Percentiles rank a stretch among this genome's conserved stretches.
phyloP scores from a whole-genome alignment of 64 coral and sea anemone genomes.

The Actinia tenebrosa region DNA sequence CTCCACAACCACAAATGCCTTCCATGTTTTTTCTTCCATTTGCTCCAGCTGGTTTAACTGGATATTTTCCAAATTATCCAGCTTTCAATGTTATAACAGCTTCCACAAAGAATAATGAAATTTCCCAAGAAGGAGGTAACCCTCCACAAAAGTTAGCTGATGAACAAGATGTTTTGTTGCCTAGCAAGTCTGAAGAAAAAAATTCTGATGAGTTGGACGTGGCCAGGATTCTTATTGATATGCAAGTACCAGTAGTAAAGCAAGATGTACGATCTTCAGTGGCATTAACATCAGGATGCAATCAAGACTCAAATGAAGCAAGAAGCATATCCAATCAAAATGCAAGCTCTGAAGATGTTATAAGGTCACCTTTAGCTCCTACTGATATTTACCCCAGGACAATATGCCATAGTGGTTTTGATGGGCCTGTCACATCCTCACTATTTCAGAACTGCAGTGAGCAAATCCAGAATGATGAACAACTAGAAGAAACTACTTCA shows the following conservation, averaged over 20 bases:
- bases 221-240: constrained; percentile 77
- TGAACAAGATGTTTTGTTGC: not conserved
- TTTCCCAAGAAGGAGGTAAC: not conserved
- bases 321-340: not conserved
- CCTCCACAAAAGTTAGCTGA: not conserved
- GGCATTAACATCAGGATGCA: not conserved
- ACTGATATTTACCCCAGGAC: not conserved
- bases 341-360: not conserved
- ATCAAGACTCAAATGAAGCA: not conserved
- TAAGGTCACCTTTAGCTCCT: not conserved
- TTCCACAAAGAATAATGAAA: not conserved
- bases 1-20: not conserved
- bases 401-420: not conserved
- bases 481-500: not conserved
- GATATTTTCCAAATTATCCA: constrained; percentile 7
- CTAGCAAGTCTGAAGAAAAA: not conserved
- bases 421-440: not conserved
- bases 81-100: not conserved
- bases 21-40: constrained; percentile 6
- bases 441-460: not conserved
- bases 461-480: not conserved
- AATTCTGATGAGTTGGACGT: constrained; percentile 73
- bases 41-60: not conserved
- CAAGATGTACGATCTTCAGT: not conserved
- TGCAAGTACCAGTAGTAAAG: constrained; percentile 48